Percentiles rank a stretch among this genome's conserved stretches.
phyloP scores from a whole-genome alignment of 2,888 invertebrate genomes.

The Eupelmus urozonus region DNA sequence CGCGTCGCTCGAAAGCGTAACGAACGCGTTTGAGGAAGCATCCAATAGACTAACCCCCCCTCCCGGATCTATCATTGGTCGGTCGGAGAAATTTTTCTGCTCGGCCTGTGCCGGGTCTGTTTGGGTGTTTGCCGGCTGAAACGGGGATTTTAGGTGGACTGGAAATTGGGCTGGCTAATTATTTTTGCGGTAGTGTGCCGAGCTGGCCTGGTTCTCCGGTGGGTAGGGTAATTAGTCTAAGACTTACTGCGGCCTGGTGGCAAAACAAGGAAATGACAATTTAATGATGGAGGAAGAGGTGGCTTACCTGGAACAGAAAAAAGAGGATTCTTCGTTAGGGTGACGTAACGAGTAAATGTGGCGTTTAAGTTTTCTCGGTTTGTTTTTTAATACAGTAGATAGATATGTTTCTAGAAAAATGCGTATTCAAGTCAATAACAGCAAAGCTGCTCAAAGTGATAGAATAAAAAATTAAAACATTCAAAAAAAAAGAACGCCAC shows the following conservation, averaged over 20 bases:
- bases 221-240: not conserved
- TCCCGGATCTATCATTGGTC: not conserved
- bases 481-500: no score
- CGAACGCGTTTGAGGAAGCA: constrained; percentile 44
- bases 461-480: no score
- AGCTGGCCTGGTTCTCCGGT: not conserved
- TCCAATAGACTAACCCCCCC: not conserved
- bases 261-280: not conserved
- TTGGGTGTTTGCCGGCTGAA: no score
- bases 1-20: constrained; percentile 44
- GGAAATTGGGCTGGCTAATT: no score
- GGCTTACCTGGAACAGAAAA: constrained; percentile 52
- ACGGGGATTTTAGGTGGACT: no score
- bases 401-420: no score
- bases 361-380: no score
- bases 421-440: no score
- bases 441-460: no score
- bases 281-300: not conserved
- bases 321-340: constrained; percentile 8
- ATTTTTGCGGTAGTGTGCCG: not conserved
- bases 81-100: constrained; percentile 7
- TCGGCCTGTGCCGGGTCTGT: no score
- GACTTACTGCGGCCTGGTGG: constrained; percentile 13
- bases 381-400: no score
- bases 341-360: not conserved